phyloP scores from a whole-genome alignment of 2,888 invertebrate genomes.

The Drosophila formosana region DNA sequence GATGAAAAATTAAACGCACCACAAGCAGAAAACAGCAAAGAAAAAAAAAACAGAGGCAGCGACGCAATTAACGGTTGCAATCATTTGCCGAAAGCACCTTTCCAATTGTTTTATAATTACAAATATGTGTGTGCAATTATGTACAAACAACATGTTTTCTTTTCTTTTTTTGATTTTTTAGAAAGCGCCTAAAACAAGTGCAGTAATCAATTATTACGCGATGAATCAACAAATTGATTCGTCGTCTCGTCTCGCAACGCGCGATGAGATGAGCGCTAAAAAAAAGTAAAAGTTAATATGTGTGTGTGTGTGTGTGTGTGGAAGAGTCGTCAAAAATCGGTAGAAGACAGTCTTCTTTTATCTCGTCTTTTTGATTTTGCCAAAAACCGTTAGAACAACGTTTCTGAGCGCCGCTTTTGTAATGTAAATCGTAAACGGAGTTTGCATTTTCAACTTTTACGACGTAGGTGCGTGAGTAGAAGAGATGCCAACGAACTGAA shows the following conservation, averaged over 20 bases:
- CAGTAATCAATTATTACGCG: constrained; percentile 74
- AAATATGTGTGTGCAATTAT: constrained; percentile 38
- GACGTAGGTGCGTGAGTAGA: constrained; percentile 26
- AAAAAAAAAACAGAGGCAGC: constrained; percentile 1
- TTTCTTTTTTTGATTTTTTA: constrained; percentile 52
- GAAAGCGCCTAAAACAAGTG: constrained; percentile 76
- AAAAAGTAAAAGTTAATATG: constrained; percentile 61
- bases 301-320: not conserved
- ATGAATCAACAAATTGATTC: constrained; percentile 57
- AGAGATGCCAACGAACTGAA: constrained; percentile 1
- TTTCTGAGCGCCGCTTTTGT: constrained; percentile 51
- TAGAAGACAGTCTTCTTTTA: constrained; percentile 6
- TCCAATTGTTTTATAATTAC: constrained; percentile 70
- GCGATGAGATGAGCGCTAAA: constrained; percentile 26
- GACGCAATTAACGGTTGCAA: constrained; percentile 37
- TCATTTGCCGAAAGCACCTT: constrained; percentile 61
- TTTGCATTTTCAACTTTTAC: constrained; percentile 28
- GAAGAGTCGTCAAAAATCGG: constrained; percentile 16
- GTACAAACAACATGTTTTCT: constrained; percentile 30
- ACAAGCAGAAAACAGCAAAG: not conserved
- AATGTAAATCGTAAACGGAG: constrained; percentile 53
- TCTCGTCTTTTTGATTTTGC: constrained; percentile 20
- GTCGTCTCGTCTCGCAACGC: not conserved
- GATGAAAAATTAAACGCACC: constrained; percentile 11
- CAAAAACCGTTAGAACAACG: constrained; percentile 71